Evolutionary conservation across 2,888 invertebrate genomes (phyloP), one percentile per base, ranked within the genome.

Genomic region (Pocota personata): DNA sequence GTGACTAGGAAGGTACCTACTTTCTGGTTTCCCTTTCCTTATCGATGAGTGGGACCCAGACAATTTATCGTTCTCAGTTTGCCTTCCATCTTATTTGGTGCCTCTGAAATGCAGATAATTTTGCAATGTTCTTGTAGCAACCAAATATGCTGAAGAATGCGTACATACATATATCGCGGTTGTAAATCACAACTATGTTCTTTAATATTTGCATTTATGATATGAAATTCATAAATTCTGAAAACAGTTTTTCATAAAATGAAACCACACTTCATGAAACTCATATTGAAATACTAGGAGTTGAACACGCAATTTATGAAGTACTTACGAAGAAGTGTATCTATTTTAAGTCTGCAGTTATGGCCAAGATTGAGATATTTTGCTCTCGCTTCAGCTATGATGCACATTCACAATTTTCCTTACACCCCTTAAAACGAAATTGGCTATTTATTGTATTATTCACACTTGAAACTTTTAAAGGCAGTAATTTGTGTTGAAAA

Each of bases 371-470:
- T 62, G 62, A 16, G 32, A 58, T 7, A 60, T 40, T 67, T 50
- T 55, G 60, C 76, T 48, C 37, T 24, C 7, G 21, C n/a, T 16
- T 60, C 19, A 48, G 40, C 24, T 66, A 37, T 32, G 60, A 48
- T 21, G 30, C 32, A 72, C 19, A 72, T 19, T 64, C 19, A 52
- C 27, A 43, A 30, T 37, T 69, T 35, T 57, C 5, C 48, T 64
- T 55, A 35, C 35, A 16, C 40, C 55, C n/a, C 27, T 46, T 48
- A 7, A 73, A 75, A 16, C 16, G 10, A 76, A 76, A 82, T 76
- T 69, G 82, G 82, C 82, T 76, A 69, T 76, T 82, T 76, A 64
- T 69, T 76, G 40, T 76, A 69, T 64, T 76, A 76, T 69, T 57
- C 82, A 82, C 55, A 76, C 75, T 62, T 64, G 55, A 75, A 82